Conservation (phyloP, 2,113 vertebrate species). For the Elanoides forficatus region DNA sequence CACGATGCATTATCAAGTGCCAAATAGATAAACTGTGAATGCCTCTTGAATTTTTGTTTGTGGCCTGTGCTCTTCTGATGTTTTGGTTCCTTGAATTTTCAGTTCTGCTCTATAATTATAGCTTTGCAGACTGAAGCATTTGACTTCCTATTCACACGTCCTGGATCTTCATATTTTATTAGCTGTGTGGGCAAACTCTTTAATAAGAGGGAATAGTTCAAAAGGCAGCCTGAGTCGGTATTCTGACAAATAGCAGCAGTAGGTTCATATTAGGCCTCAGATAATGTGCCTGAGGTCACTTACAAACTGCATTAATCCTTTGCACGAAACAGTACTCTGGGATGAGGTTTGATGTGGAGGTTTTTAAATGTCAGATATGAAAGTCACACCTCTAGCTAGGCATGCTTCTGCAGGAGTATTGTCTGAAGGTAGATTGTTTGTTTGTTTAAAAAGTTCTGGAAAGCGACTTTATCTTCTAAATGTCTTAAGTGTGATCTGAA, state of each 20-base stretch:
- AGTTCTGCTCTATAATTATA: slow-evolving; percentile 37
- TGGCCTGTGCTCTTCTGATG: slow-evolving; percentile 22
- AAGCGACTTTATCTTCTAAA: neutral
- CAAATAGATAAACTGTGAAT: slow-evolving; percentile 22
- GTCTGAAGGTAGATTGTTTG: neutral
- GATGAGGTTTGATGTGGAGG: neutral
- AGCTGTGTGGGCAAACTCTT: slow-evolving; percentile 44
- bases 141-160: neutral
- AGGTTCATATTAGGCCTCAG: neutral
- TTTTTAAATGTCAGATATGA: neutral
- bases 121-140: slow-evolving; percentile 42
- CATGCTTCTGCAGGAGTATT: neutral
- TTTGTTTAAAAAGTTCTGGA: neutral
- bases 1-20: neutral
- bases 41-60: slow-evolving; percentile 44
- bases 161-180: slow-evolving; percentile 55
- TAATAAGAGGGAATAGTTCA: slow-evolving; percentile 35
- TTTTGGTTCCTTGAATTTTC: slow-evolving; percentile 25
- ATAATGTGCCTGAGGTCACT: neutral
- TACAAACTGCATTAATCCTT: neutral
- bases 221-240: slow-evolving; percentile 5
- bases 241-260: neutral
- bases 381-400: neutral
- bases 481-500: neutral
- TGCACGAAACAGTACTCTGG: neutral